Evolutionary conservation across 2,888 invertebrate species (phyloP).

Genomic region (Mesodorylaimus sp.): DNA sequence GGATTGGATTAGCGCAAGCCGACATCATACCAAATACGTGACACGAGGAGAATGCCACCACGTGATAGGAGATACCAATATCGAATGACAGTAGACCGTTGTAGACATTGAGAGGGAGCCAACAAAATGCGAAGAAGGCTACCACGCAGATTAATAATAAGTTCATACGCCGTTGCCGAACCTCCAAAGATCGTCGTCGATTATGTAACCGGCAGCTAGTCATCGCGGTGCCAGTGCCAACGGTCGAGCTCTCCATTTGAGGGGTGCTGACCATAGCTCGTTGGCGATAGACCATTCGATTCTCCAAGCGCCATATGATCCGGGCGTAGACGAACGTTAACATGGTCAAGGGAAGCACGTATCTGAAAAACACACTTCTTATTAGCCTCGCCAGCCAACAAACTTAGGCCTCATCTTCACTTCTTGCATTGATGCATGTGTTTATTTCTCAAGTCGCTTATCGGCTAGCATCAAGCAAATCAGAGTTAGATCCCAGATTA

Average conservation of each 20-base stretch:
- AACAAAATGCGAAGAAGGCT: constrained; percentile 66
- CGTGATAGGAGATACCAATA: background rate
- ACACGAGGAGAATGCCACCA: constrained; percentile 36
- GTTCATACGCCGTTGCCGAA: constrained; percentile 62
- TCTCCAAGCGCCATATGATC: background rate
- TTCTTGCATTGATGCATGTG: too few species aligned
- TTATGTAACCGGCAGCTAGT: background rate
- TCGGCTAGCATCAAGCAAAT: too few species aligned
- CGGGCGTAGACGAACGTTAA: constrained; percentile 4
- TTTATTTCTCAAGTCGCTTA: too few species aligned
- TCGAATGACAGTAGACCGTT: background rate
- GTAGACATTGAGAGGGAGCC: constrained; percentile 71
- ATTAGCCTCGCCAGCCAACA: too few species aligned
- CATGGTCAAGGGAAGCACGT: constrained; percentile 6
- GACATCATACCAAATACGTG: constrained; percentile 64
- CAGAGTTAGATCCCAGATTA: too few species aligned
- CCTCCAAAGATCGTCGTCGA: background rate
- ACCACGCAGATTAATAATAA: constrained; percentile 67
- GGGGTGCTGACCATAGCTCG: too few species aligned
- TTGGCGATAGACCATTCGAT: constrained; percentile 6
- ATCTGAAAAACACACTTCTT: constrained; percentile 6
- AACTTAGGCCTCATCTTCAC: too few species aligned
- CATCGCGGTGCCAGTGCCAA: too few species aligned
- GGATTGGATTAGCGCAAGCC: constrained; percentile 70
- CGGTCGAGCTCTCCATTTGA: too few species aligned